These are phyloP conservation scores for Microcebus murinus DNA, from an alignment of 2,113 vertebrate species.

Conservation along the genomic window DNA sequence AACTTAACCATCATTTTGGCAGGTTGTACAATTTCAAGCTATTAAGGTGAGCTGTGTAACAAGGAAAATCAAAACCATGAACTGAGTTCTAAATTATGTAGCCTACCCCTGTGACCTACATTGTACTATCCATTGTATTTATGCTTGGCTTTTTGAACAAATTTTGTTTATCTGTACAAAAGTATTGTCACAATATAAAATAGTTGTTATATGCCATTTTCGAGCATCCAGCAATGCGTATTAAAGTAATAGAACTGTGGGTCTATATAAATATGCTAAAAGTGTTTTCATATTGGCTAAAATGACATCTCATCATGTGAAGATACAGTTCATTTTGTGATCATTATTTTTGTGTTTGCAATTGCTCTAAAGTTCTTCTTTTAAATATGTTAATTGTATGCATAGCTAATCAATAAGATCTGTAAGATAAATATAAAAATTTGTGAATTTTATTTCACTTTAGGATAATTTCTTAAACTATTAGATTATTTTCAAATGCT, in stretches of 20 bases:
- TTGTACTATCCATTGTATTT: constrained; percentile 63
- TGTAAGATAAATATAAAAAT: constrained; percentile 54
- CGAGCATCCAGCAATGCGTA: constrained; percentile 39
- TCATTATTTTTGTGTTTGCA: constrained; percentile 62
- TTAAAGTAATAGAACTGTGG: constrained; percentile 59
- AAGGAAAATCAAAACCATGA: constrained; percentile 49
- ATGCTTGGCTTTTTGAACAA: constrained; percentile 47
- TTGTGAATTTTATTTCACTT: constrained; percentile 63
- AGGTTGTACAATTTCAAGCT: constrained; percentile 63
- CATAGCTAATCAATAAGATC: constrained; percentile 48
- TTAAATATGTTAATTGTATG: constrained; percentile 58
- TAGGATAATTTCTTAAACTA: constrained; percentile 36
- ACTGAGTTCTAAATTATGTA: constrained; percentile 48
- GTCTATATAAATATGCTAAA: constrained; percentile 42
- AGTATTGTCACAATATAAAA: constrained; percentile 59
- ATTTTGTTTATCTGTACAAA: constrained; percentile 63
- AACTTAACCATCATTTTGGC: constrained; percentile 58
- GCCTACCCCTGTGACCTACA: constrained; percentile 46
- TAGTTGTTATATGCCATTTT: constrained; percentile 69
- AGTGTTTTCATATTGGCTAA: constrained; percentile 62
- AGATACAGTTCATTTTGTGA: constrained; percentile 64
- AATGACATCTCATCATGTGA: constrained; percentile 64
- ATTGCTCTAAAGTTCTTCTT: constrained; percentile 51
- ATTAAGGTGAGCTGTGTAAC: constrained; percentile 62
- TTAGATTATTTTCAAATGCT: constrained; percentile 41